Percentiles rank a stretch among this genome's conserved stretches.
Evolutionary conservation across 2,888 invertebrate species (phyloP).

Genomic region (Sinopyrophorus schimmeli): DNA sequence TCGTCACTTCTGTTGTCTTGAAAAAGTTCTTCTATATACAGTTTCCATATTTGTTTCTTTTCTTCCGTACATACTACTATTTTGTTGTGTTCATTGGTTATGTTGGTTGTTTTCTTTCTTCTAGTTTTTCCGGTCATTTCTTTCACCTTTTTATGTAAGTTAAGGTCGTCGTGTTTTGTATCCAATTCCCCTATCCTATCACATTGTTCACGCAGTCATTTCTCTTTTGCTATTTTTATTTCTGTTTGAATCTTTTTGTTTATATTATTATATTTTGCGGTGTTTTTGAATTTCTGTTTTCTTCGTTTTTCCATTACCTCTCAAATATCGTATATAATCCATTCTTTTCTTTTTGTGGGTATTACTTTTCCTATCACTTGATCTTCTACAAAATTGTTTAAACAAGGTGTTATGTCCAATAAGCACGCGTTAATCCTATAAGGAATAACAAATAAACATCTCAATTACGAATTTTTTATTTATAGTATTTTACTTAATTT

Average conservation of each 20-base stretch:
- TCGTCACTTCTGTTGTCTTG: constrained; percentile 1
- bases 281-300: constrained; percentile 2
- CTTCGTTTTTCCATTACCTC: neutral
- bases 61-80: constrained; percentile 1
- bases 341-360: constrained; percentile 4
- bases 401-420: no score
- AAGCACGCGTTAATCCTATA: no score
- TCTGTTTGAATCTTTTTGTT: constrained; percentile 1
- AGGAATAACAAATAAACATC: no score
- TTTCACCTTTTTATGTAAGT: constrained; percentile 2
- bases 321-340: neutral
- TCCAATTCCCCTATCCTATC: no score
- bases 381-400: no score
- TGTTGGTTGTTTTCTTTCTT: constrained; percentile 2
- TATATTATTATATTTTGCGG: constrained; percentile 1
- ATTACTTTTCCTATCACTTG: constrained; percentile 4
- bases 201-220: constrained; percentile 1
- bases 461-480: no score
- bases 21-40: neutral
- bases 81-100: constrained; percentile 5
- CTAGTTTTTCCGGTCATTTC: neutral
- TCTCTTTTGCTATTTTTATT: constrained; percentile 5
- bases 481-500: no score
- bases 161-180: neutral
- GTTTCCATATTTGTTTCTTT: constrained; percentile 3